phyloP scores from a whole-genome alignment of 2,888 invertebrate genomes.

The Ernsta delagoae region DNA sequence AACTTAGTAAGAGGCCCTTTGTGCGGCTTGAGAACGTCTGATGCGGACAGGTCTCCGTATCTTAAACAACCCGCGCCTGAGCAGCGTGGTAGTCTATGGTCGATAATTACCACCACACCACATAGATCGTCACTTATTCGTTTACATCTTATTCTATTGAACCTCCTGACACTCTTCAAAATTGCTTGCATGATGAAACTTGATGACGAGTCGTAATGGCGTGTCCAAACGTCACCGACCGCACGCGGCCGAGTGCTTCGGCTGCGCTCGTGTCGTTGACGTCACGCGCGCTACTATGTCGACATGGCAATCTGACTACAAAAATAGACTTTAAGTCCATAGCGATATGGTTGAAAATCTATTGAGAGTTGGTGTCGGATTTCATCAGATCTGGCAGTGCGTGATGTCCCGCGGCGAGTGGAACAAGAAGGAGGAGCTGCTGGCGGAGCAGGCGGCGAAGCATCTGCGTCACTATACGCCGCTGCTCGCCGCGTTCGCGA shows the following conservation, averaged over 20 bases:
- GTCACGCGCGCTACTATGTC: constrained; percentile 54
- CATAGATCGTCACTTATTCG: no score
- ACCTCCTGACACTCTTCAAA: no score
- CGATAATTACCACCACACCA: no score
- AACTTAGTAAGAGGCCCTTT: no score
- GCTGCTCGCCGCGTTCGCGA: constrained; percentile 94
- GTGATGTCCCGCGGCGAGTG: constrained; percentile 98
- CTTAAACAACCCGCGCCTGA: no score
- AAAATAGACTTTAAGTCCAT: no score
- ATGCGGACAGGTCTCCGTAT: no score
- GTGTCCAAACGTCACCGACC: constrained; percentile 46
- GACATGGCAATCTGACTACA: constrained; percentile 75
- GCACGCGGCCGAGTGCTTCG: constrained; percentile 65
- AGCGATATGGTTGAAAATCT: no score
- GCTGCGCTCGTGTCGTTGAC: constrained; percentile 46
- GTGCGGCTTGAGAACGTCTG: no score
- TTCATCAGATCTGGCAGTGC: constrained; percentile 93
- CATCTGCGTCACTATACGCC: constrained; percentile 94
- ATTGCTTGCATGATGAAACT: constrained; percentile 77
- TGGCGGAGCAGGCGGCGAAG: constrained; percentile 97
- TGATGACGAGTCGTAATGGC: constrained; percentile 82
- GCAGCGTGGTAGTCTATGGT: no score
- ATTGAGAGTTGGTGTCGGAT: not conserved
- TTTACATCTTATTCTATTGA: no score
- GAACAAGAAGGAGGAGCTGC: constrained; percentile 99